phyloP scores from a whole-genome alignment of 2,797 vertebrate species.

The Falco biarmicus region DNA sequence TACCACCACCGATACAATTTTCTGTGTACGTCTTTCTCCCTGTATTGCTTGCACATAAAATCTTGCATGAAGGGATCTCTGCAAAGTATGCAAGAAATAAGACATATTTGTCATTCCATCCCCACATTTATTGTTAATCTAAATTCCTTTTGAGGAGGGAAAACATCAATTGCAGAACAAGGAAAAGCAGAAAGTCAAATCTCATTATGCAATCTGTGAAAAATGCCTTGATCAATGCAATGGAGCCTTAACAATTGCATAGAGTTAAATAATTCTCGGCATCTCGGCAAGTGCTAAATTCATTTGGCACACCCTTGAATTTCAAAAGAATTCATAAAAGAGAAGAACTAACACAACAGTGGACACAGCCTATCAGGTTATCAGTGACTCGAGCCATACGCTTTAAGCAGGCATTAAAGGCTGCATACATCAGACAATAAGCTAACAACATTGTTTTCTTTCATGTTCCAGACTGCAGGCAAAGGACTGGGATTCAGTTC shows the following conservation, averaged over 20 bases:
- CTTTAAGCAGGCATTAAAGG: neutral
- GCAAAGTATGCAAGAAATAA: neutral
- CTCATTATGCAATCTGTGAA: neutral
- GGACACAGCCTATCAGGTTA: neutral
- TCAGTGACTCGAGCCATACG: neutral
- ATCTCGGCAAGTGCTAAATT: neutral
- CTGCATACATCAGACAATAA: neutral
- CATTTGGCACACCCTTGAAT: neutral
- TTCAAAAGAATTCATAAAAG: neutral
- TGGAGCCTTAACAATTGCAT: fast-evolving
- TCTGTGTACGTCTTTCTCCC: neutral
- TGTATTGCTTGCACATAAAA: neutral
- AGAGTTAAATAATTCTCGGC: neutral
- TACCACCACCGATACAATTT: neutral
- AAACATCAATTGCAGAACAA: neutral
- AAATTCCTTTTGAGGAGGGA: neutral
- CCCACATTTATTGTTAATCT: neutral
- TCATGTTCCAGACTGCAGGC: neutral
- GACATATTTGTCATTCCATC: neutral
- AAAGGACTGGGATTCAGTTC: neutral
- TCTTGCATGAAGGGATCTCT: neutral
- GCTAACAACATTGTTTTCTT: neutral
- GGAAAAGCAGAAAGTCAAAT: neutral
- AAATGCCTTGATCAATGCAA: neutral
- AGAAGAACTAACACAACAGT: neutral